Base-by-base conservation (phyloP, 2,797 vertebrate genomes). In the Sebastes cheni region DNA sequence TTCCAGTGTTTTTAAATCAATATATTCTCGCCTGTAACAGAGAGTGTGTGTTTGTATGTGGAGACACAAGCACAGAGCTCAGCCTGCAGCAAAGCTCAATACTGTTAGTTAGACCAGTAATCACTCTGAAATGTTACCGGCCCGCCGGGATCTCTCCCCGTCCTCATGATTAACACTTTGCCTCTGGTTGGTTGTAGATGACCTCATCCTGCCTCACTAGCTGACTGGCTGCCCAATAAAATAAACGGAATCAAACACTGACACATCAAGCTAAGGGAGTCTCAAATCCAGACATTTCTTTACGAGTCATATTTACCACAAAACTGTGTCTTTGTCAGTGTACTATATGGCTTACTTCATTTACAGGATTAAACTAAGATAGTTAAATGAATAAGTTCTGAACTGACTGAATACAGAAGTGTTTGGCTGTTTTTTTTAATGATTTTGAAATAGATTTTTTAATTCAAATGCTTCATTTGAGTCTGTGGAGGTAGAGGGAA, bases 41-140 rank as follows among this genome's bases (percentile, higher is more conserved):
- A 13, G 0, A 39, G 0, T 42, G 22, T 70, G 14, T 65, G 58
- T 70, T 58, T 70, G 68, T 34, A 18, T 42, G 66, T 39, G 23
- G n/a, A 68, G 54, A 66, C 12, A 32, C 46, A 25, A 73, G 34
- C 29, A 27, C n/a, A 18, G 39, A 55, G 56, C 36, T 84, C 65
- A 55, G 62, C 56, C 76, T 71, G 74, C 54, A 79, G 82, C 46
- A 11, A 32, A 10, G 70, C 69, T 77, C 64, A 52, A n/a, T 67
- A 68, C 30, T 68, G 74, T 75, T 68, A 66, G 64, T 55, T 16
- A 54, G 50, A 68, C 54, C 11, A 55, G 73, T 72, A 72, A 81
- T 89, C 54, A 54, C 36, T 64, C 36, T 66, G 69, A 74, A 72
- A 79, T 16, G 66, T 71, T 84, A 34, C 56, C 10, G 12, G 80